Conservation (phyloP, 2,888 invertebrate genomes). For the Pristionchus arcanus region DNA sequence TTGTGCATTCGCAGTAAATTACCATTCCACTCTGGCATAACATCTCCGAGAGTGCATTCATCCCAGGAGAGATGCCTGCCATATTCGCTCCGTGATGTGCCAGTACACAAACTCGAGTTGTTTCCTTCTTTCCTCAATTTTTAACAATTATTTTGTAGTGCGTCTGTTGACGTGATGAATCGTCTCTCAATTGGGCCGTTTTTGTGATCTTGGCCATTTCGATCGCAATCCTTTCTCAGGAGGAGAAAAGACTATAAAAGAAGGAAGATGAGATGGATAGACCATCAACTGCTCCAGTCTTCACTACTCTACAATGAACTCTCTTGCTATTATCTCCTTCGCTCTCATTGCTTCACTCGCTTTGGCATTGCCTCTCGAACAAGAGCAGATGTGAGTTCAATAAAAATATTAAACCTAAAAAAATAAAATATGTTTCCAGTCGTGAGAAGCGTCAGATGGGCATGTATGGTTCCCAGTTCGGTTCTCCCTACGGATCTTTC, state of each 20-base stretch:
- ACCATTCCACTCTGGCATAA: neutral
- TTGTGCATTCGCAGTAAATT: neutral
- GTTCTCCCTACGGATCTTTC: neutral
- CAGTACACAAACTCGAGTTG: neutral
- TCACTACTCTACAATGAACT: neutral
- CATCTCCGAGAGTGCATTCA: neutral
- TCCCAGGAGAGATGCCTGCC: neutral
- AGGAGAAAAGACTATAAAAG: neutral
- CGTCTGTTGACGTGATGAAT: neutral
- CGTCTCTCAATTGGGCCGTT: neutral
- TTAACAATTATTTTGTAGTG: neutral
- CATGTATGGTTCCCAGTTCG: neutral
- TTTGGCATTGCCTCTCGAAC: neutral
- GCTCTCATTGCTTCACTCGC: neutral
- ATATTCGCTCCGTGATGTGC: neutral
- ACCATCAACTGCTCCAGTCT: neutral
- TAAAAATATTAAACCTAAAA: neutral
- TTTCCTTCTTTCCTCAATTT: neutral
- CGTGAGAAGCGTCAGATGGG: constrained; percentile 42
- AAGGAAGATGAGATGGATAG: neutral
- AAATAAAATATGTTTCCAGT: neutral
- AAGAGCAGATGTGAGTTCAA: neutral
- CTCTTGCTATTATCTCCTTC: neutral
- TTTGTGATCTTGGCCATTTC: neutral
- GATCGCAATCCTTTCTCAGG: neutral